Conservation (phyloP, 2,113 vertebrate species). For the Hyperopisus bebe region DNA sequence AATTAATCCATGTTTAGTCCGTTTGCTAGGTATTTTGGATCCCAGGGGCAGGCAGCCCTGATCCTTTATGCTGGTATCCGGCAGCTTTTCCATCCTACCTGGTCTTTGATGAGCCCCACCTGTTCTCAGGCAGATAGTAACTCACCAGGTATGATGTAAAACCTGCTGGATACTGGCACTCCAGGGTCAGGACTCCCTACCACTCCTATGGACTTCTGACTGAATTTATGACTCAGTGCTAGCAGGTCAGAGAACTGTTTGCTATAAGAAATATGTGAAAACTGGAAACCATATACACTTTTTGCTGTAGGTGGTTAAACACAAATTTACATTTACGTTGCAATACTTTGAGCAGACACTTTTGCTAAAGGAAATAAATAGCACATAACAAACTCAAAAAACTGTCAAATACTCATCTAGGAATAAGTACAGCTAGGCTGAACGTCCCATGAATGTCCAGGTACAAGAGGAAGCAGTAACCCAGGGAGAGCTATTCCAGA, state of each 20-base stretch:
- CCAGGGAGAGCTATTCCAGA: not conserved
- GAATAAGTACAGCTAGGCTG: not conserved
- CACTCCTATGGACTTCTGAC: not conserved
- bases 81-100: not conserved
- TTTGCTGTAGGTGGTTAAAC: not conserved
- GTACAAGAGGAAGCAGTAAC: not conserved
- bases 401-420: not conserved
- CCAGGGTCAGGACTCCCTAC: not conserved
- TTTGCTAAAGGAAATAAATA: not conserved
- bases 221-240: not conserved
- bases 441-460: not conserved
- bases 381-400: not conserved
- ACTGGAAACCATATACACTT: not conserved
- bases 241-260: not conserved
- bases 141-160: not conserved
- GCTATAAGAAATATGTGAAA: not conserved
- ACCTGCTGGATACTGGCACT: not conserved
- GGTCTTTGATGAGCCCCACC: not conserved
- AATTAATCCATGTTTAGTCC: not conserved
- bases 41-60: not conserved
- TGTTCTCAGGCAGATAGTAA: not conserved
- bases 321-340: not conserved
- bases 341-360: not conserved
- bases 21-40: not conserved
- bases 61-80: not conserved